Base-by-base conservation (phyloP, 2,797 vertebrate species). In the Pantherophis alleghaniensis region DNA sequence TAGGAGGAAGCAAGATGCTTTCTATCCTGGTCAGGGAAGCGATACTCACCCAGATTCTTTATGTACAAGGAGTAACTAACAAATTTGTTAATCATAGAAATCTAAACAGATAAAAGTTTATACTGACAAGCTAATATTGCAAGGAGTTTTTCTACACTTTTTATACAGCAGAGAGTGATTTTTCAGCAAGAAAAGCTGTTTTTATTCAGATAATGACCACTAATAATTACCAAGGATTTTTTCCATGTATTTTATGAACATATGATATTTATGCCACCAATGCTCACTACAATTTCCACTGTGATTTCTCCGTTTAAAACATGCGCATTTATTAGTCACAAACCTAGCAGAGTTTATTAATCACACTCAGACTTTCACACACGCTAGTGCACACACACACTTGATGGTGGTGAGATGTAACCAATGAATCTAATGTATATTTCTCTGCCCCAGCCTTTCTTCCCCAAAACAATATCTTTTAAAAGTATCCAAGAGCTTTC, bases 21-120 rank as follows among this genome's bases (percentile, higher is more conserved):
- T 63, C 59, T 86, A 13, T 22, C 63, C 28, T 24, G 7, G 61
- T 42, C 51, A 89, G 32, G 66, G 57, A 83, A 89, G 24, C 18
- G 66, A 79, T 74, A 53, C 56, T 60, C 42, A 13, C 56, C 88
- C 90, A 66, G 16, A 1, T 88, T 90, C 92, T 47, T 83, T 32
- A n/a, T 26, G 47, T 22, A 88, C 66, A 32, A 88, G 42, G 56
- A 87, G 66, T 42, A 91, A 86, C 69, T 37, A 37, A 92, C 86
- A 89, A 51, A 91, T 55, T 63, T 53, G 69, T 91, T 69, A 92
- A 94, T 94, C 66, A 88, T 89, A 91, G 90, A 94, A 86, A 92
- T 91, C 90, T 92, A 42, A 53, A 86, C 89, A 18, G 59, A 91
- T 89, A 47, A 83, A 83, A 83, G 90, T 94, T 88, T 86, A 91